Base-by-base conservation (phyloP, 1,140 invertebrate genomes). In the Bombus huntii region DNA sequence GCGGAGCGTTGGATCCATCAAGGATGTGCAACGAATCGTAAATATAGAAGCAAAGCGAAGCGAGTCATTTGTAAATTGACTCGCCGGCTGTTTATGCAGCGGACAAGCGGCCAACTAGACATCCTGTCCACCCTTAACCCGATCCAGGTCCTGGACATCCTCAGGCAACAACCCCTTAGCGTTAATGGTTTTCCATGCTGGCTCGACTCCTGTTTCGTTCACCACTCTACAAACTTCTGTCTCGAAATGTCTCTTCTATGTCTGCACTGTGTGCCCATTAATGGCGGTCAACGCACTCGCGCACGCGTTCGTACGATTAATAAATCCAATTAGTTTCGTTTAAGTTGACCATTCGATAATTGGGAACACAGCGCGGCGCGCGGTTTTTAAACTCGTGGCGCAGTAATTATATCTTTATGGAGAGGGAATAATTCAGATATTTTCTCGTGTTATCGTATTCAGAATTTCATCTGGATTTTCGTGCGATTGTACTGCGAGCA, bases 1-100 rank as follows among this genome's bases (percentile, higher is more conserved):
- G 18, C 47, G 18, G 18, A 18, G 47, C 42, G 8, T 73, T 62
- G 10, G 12, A n/a, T n/a, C 28, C 10, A 62, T 62, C 25, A 62
- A 12, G 28, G 12, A 13, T 5, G 59, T 2, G 28, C 22, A 62
- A n/a, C 59, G 59, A 28, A n/a, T 25, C 47, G 47, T 18, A 18
- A 22, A 53, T 53, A 53, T 53, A 62, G 3, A 13, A 25, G 22
- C 57, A 77, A 75, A 83, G 37, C 22, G 71, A 47, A 28, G 15
- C 13, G 66, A 85, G 89, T 88, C 90, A 92, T 91, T 91, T 91
- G 92, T 91, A 91, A 92, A 92, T 92, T 80, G 92, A 90, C 85
- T 87, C 88, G 85, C 84, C 70, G 87, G 87, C 81, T 92, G 90
- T 92, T 92, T 89, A 91, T 91, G 86, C 87, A 89, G 66, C 80